Conservation (phyloP, 2,797 vertebrate genomes). For the Choloepus didactylus region DNA sequence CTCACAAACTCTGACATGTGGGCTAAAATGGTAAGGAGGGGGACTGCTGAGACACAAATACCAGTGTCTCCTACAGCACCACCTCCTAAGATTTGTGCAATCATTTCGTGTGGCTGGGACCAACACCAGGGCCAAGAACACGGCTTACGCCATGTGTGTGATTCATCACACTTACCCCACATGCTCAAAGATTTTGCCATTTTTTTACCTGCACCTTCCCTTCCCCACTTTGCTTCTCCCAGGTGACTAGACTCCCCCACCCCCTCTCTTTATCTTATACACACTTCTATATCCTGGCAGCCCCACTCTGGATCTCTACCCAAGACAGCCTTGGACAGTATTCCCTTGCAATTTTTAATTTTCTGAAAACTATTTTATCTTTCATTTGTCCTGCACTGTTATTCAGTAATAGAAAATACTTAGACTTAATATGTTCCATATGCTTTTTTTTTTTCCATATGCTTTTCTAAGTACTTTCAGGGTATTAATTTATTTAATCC, state of each 20-base stretch:
- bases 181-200: not conserved
- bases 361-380: not conserved
- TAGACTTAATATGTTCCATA: not conserved
- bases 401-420: not conserved
- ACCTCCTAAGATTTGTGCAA: not conserved
- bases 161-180: fast-evolving
- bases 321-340: not conserved
- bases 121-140: fast-evolving
- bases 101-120: not conserved
- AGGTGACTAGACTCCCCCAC: too few species aligned
- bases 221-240: not conserved
- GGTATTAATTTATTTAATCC: not conserved
- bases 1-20: fast-evolving
- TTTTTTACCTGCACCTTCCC: not conserved
- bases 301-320: not conserved
- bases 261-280: not conserved
- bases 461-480: not conserved
- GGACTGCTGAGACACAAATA: fast-evolving
- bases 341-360: not conserved
- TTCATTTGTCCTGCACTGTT: not conserved
- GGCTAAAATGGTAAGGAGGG: too few species aligned
- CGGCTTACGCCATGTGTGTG: not conserved
- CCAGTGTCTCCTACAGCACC: too few species aligned
- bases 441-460: not conserved
- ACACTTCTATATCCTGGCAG: not conserved